Percentiles rank a stretch among this genome's conserved stretches.
These are phyloP conservation scores for Epinephelus coioides DNA, from an alignment of 2,797 vertebrate genomes.

Conservation along the genomic window DNA sequence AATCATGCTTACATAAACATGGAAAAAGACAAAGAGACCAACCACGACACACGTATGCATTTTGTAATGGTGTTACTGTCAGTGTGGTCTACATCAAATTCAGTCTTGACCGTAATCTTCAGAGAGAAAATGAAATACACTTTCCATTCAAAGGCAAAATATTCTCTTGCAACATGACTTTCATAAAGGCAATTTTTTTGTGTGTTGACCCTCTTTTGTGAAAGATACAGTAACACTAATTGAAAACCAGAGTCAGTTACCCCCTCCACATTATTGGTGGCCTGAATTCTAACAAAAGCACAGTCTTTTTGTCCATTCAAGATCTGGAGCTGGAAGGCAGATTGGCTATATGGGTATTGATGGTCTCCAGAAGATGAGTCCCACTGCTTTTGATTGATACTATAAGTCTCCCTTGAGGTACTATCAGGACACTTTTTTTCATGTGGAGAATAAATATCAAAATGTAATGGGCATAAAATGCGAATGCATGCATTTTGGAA, in stretches of 20 bases:
- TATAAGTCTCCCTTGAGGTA: too few relatives aligned
- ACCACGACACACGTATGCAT: neutral
- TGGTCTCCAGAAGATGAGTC: neutral
- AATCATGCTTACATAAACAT: constrained; percentile 56
- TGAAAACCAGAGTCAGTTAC: constrained; percentile 32
- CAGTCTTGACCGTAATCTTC: neutral
- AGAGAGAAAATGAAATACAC: neutral
- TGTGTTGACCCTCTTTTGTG: constrained; percentile 17
- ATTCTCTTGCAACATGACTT: constrained; percentile 4
- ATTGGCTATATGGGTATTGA: neutral
- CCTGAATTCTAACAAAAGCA: constrained; percentile 18
- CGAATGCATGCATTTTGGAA: neutral
- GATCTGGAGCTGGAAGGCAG: neutral
- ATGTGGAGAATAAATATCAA: neutral
- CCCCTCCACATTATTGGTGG: constrained; percentile 16
- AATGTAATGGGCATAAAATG: neutral
- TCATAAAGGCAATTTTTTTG: neutral
- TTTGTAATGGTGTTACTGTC: constrained; percentile 24
- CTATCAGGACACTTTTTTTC: neutral
- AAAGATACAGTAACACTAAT: constrained; percentile 1
- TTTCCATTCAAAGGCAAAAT: neutral
- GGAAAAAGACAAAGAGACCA: constrained; percentile 30
- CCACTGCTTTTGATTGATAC: too few relatives aligned
- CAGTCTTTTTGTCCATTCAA: neutral
- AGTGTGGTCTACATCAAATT: neutral